Evolutionary conservation across 1,140 invertebrate species (phyloP).

Genomic region (Drosophila punjabiensis): DNA sequence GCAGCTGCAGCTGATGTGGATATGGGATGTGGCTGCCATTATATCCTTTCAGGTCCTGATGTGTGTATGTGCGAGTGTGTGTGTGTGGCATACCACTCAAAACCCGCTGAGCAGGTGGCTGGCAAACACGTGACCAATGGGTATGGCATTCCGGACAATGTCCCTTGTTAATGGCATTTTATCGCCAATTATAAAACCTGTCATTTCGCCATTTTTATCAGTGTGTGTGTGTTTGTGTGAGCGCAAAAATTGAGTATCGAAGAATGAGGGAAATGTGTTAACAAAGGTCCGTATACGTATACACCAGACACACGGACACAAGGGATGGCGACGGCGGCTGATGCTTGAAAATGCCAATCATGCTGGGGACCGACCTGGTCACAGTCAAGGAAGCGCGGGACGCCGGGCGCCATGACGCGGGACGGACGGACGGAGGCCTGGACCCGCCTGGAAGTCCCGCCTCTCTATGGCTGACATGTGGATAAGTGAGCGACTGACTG

Average conservation of each 20-base stretch:
- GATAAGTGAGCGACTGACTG: constrained; percentile 50
- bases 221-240: constrained; percentile 29
- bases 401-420: neutral
- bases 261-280: constrained; percentile 47
- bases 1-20: constrained; percentile 46
- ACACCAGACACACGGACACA: constrained; percentile 9
- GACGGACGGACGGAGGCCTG: constrained; percentile 1
- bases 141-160: constrained; percentile 44
- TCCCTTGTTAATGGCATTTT: constrained; percentile 77
- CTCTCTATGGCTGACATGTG: constrained; percentile 40
- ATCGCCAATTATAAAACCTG: constrained; percentile 81
- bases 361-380: constrained; percentile 45
- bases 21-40: constrained; percentile 19
- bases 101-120: constrained; percentile 42
- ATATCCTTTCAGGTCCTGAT: constrained; percentile 3
- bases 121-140: constrained; percentile 62
- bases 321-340: constrained; percentile 24
- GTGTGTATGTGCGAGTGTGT: neutral
- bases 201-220: constrained; percentile 75
- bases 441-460: constrained; percentile 22
- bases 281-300: constrained; percentile 34
- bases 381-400: constrained; percentile 17
- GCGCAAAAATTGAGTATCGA: constrained; percentile 36
- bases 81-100: constrained; percentile 46
- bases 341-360: constrained; percentile 76